Evolutionary conservation across 2,113 vertebrate genomes (phyloP).

Genomic region (Zosterops borbonicus): DNA sequence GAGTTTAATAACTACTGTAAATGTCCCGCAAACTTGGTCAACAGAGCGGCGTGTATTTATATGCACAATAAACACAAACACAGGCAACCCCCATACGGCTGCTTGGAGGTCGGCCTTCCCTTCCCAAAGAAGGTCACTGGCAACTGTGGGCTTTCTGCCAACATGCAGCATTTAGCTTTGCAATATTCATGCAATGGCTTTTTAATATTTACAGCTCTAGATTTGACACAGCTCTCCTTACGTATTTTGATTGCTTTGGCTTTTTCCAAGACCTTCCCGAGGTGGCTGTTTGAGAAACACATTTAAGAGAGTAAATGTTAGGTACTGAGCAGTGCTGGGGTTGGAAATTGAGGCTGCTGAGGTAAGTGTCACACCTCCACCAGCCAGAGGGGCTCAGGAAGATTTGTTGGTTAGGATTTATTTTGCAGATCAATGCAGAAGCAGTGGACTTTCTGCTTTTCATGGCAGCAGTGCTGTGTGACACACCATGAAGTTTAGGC

Average conservation of each 20-base stretch:
- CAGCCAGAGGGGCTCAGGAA: not conserved
- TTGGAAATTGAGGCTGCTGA: not conserved
- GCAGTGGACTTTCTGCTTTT: not conserved
- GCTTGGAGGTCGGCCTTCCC: conserved; percentile 36
- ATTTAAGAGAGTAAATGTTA: conserved; percentile 39
- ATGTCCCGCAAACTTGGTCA: conserved; percentile 55
- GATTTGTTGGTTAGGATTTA: not conserved
- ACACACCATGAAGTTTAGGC: not conserved
- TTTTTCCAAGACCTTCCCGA: conserved; percentile 43
- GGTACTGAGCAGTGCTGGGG: not conserved
- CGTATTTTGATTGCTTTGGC: conserved; percentile 50
- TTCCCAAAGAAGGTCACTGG: conserved; percentile 47
- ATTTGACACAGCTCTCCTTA: conserved; percentile 48
- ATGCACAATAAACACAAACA: conserved; percentile 61
- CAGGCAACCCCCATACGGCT: not conserved
- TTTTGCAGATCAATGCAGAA: not conserved
- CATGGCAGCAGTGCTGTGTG: not conserved
- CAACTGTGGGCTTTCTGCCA: conserved; percentile 47
- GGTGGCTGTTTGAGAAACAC: not conserved
- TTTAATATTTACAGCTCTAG: conserved; percentile 66
- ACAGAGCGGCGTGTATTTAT: conserved; percentile 25
- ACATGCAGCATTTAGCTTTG: conserved; percentile 48
- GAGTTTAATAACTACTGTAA: conserved; percentile 65
- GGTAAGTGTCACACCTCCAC: rapidly evolving
- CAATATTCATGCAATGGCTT: conserved; percentile 49